Base-by-base conservation (phyloP, 2,113 vertebrate genomes). In the Dasypus novemcinctus region DNA sequence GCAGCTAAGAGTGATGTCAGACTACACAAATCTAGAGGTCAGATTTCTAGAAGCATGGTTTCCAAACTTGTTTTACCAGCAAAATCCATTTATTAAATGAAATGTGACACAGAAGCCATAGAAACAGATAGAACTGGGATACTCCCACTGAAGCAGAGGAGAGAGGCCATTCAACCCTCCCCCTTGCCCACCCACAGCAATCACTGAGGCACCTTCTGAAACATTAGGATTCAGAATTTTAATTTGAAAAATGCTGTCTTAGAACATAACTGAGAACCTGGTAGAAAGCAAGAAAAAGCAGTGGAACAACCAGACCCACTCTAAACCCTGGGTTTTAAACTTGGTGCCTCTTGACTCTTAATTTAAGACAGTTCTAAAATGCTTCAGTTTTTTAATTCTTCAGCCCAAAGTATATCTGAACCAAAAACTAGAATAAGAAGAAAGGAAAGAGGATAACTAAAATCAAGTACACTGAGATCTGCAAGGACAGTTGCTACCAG, bases 1-100 rank as follows among this genome's bases (percentile, higher is more conserved):
- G 21, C 25, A 57, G 36, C 38, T 92, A 4, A 90, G 84, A 83
- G 23, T 7, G 72, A 33, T 46, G 12, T 95, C 61, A 59, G 69
- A 20, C 31, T 93, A 88, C 13, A 87, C 29, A 89, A 46, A 91
- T 95, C 18, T 79, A 89, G 61, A 95, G 36, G 9, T 89, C 59
- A 84, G 49, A 87, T 90, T 96, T 90, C 25, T 88, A 69, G 25
- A 68, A 31, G 25, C 83, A 25, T 87, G 11, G 15, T 74, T 97
- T 94, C 95, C 18, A 68, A 41, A 49, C 17, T 87, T 81, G 23
- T 82, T 88, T 85, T 90, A 97, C 41, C 49, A 88, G 33, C 69
- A 82, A 87, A 90, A 92, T 93, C 14, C 6, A 89, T 90, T 94
- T 86, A 1, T 87, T 79, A 69, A 92, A 36, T 90, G 13, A 90